Base-by-base conservation (phyloP, 1,140 invertebrate species). In the Telenomus remus region DNA sequence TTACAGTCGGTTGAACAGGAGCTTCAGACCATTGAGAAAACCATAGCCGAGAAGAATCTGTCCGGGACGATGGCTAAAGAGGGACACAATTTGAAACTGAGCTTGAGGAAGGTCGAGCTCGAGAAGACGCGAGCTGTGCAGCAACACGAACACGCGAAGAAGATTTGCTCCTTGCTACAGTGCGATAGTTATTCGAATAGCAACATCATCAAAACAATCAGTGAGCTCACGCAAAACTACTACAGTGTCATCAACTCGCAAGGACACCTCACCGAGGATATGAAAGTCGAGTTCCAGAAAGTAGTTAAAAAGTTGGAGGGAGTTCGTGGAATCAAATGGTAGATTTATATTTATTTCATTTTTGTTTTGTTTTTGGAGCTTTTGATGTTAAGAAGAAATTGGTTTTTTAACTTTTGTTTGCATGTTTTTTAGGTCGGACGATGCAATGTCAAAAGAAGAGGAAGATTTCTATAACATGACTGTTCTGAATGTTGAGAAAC, bases 241-340 rank as follows among this genome's bases (percentile, higher is more conserved):
- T 86, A 87, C 19, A 83, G 81, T 11, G 78, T 84, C 27, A 79
- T 86, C 64, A 73, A 77, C 16, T 81, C 79, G 1, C 79, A 82
- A 27, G 80, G 82, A 39, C 78, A 65, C 4, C 73, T 88, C 60
- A 87, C 88, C 0, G 80, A 84, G 0, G 71, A 81, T 10, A 82
- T 89, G 75, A 84, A 85, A 33, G 34, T 76, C 1, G 83, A 89
- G 43, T 88, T 87, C 10, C 82, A 85, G 14, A 79, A 87, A 1
- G 37, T 89, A 0, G 60, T 88, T 2, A 86, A 87, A 49, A 79
- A 82, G 12, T 76, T 89, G 7, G 86, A 89, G 68, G 88, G 88
- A 1, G 80, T 87, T 13, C 83, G 83, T 50, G 85, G 82, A 48
- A 87, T 90, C 1, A 89, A 85, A 68, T 90, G 87, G 87, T 82